Evolutionary conservation across 2,113 vertebrate genomes (phyloP).

Genomic region (Hyaena hyaena): DNA sequence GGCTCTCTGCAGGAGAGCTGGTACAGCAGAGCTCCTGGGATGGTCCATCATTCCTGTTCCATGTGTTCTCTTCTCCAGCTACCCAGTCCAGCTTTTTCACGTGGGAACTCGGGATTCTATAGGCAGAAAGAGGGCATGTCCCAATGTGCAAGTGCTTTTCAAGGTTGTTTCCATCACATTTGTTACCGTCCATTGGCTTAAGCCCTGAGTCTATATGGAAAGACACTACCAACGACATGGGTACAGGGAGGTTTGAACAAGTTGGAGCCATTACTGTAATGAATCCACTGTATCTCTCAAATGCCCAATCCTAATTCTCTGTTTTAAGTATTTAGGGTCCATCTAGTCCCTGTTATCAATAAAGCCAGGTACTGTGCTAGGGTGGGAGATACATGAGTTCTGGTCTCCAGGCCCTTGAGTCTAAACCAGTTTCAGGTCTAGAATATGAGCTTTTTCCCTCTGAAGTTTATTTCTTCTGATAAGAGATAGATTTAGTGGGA

Average conservation of each 20-base stretch:
- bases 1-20: neutral
- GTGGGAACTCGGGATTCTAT: neutral
- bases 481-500: neutral
- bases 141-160: neutral
- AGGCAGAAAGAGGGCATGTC: neutral
- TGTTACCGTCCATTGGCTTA: neutral
- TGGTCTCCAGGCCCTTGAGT: neutral
- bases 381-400: neutral
- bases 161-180: neutral
- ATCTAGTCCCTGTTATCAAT: neutral
- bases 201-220: neutral
- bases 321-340: neutral
- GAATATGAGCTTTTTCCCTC: neutral
- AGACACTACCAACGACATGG: neutral
- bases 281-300: neutral
- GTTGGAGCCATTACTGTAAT: neutral
- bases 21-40: rapidly evolving
- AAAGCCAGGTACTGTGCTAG: neutral
- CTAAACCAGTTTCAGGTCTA: neutral
- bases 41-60: neutral
- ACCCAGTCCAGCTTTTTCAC: neutral
- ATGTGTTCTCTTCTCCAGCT: neutral
- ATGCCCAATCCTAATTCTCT: neutral
- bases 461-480: neutral
- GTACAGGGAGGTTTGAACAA: neutral